phyloP scores from a whole-genome alignment of 2,888 invertebrate species.

The Pandemis heparana region DNA sequence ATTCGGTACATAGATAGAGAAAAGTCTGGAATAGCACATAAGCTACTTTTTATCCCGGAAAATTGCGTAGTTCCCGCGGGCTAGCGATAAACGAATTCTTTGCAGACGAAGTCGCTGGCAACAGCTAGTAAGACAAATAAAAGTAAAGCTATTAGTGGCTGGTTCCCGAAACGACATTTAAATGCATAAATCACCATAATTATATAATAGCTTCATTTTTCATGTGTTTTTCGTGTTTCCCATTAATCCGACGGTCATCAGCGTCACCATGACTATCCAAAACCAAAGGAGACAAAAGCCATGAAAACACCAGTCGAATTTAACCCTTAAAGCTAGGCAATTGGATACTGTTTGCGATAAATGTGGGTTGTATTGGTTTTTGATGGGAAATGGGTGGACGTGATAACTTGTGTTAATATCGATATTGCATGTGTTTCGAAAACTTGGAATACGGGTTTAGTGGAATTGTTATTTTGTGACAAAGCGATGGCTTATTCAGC shows the following conservation, averaged over 20 bases:
- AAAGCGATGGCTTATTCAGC: conserved; percentile 32
- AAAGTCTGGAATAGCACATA: too few relatives aligned
- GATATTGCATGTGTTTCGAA: conserved; percentile 34
- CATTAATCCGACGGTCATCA: conserved; percentile 35
- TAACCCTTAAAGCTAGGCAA: neutral
- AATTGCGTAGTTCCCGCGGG: too few relatives aligned
- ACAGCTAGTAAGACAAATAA: too few relatives aligned
- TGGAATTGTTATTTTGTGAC: conserved; percentile 24
- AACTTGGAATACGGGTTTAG: conserved; percentile 9
- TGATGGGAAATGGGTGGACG: conserved; percentile 1
- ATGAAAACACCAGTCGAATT: neutral
- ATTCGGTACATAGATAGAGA: too few relatives aligned
- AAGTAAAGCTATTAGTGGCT: neutral
- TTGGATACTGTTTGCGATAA: neutral
- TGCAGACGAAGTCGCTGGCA: too few relatives aligned
- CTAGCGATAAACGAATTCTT: too few relatives aligned
- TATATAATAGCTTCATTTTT: conserved; percentile 36
- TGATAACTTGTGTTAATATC: conserved; percentile 41
- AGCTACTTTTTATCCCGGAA: too few relatives aligned
- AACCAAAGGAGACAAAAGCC: neutral
- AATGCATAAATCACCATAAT: conserved; percentile 28
- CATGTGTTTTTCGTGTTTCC: conserved; percentile 35
- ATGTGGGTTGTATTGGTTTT: neutral
- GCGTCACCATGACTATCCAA: conserved; percentile 19
- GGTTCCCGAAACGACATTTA: conserved; percentile 24